Conservation (phyloP, 1,140 invertebrate species). For the roundworm (Caenorhabditis elegans) region DNA sequence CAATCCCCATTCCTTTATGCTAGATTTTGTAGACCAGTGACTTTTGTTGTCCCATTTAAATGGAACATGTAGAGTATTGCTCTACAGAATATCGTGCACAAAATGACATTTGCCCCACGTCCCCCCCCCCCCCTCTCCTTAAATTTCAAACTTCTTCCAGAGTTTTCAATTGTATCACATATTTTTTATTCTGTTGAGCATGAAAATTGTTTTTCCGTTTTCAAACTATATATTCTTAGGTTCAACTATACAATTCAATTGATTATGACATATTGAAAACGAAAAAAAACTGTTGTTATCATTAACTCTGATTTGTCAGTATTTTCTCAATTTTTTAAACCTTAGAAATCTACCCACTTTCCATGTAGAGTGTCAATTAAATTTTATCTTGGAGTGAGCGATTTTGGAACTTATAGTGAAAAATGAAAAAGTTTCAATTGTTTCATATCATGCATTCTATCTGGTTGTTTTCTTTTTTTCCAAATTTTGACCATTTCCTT, state of each 20-base stretch:
- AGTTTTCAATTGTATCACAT: not conserved
- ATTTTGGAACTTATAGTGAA: not conserved
- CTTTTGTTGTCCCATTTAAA: not conserved
- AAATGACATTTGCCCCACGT: slow-evolving; percentile 20
- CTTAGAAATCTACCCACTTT: not conserved
- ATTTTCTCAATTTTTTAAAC: not conserved
- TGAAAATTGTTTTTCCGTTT: not conserved
- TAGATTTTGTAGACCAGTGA: slow-evolving; percentile 4
- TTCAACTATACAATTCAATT: slow-evolving; percentile 14
- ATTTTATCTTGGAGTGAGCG: not conserved
- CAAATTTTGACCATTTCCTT: no score
- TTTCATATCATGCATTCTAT: slow-evolving; percentile 32
- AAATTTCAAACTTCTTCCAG: not conserved
- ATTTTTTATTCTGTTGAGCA: not conserved
- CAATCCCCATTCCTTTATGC: not conserved
- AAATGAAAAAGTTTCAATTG: slow-evolving; percentile 1
- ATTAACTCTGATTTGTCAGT: not conserved
- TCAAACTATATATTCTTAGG: not conserved
- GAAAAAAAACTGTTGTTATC: not conserved
- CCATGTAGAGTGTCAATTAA: slow-evolving; percentile 15
- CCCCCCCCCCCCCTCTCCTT: not conserved
- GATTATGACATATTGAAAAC: slow-evolving; percentile 18
- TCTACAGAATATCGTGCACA: slow-evolving; percentile 24
- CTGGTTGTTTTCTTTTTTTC: not conserved
- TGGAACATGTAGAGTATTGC: not conserved